phyloP scores from a whole-genome alignment of 2,113 vertebrate species.

The Sisor rabdophorus region DNA sequence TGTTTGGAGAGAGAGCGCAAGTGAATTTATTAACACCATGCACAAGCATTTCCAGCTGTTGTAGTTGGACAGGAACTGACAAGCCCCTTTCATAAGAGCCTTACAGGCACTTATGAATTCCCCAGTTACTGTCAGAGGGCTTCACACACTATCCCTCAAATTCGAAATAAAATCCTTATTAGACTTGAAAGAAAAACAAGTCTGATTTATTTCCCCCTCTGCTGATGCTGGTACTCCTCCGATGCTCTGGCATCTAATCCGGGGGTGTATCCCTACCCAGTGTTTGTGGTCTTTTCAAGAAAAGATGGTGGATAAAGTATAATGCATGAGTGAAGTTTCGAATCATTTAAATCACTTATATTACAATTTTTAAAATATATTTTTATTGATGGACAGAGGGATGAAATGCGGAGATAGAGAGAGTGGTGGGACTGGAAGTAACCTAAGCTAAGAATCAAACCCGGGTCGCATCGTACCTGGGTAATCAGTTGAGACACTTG shows the following conservation, averaged over 20 bases:
- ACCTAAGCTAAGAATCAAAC: too few relatives aligned
- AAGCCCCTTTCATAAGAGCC: slow-evolving; percentile 27
- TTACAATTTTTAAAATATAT: too few relatives aligned
- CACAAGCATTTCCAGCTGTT: slow-evolving; percentile 36
- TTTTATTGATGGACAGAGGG: too few relatives aligned
- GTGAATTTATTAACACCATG: slow-evolving; percentile 34
- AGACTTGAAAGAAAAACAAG: slow-evolving; percentile 24
- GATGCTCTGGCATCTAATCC: neutral
- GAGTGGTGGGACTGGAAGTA: too few relatives aligned
- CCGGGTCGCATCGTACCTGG: too few relatives aligned
- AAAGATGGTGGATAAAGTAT: neutral
- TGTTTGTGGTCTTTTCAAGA: too few relatives aligned
- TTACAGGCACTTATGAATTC: slow-evolving; percentile 33
- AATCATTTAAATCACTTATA: neutral
- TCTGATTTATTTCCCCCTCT: slow-evolving; percentile 2
- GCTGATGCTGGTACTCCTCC: neutral
- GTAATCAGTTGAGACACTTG: too few relatives aligned
- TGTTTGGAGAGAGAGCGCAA: slow-evolving; percentile 27
- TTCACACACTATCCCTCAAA: slow-evolving; percentile 24
- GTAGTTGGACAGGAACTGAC: slow-evolving; percentile 36
- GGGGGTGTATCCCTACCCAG: neutral
- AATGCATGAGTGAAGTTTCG: neutral
- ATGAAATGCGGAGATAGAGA: too few relatives aligned
- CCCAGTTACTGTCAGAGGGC: slow-evolving; percentile 33
- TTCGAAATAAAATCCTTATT: slow-evolving; percentile 23